A percentile compares a stretch with the other conserved stretches of the same genome.
phyloP scores from a whole-genome alignment of 2,113 vertebrate species.

The Stegastes partitus region DNA sequence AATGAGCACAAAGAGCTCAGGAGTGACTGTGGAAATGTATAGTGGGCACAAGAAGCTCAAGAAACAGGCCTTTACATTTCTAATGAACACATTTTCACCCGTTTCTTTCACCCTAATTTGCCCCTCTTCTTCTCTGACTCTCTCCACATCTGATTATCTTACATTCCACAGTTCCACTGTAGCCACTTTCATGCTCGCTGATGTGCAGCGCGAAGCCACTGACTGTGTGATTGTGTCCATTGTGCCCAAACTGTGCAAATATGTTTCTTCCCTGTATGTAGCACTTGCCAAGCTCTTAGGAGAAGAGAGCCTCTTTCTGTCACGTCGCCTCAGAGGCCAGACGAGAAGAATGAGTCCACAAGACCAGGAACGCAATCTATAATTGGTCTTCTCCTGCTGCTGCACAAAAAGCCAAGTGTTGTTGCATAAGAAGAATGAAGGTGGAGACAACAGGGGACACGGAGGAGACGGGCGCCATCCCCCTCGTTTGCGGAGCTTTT shows the following conservation, averaged over 20 bases:
- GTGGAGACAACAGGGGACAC: conserved; percentile 45
- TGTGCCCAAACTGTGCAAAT: conserved; percentile 29
- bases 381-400: conserved; percentile 40
- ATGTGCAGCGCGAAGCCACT: conserved; percentile 8
- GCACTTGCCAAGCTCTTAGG: conserved; percentile 10
- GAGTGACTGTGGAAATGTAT: too few relatives aligned
- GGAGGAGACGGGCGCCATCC: conserved; percentile 70
- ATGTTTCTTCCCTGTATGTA: conserved; percentile 8
- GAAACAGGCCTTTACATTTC: too few relatives aligned
- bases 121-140: too few relatives aligned
- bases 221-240: conserved; percentile 2
- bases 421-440: conserved; percentile 57
- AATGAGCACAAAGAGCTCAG: too few relatives aligned
- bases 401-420: conserved; percentile 46
- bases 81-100: too few relatives aligned
- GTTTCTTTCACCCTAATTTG: too few relatives aligned
- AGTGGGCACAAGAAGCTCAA: too few relatives aligned
- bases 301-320: conserved; percentile 25
- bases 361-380: conserved; percentile 44
- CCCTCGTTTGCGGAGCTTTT: conserved; percentile 67
- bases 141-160: background rate
- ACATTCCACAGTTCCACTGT: conserved; percentile 13
- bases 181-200: conserved; percentile 22
- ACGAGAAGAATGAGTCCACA: conserved; percentile 52
- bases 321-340: conserved; percentile 1